A percentile compares a stretch with the other conserved stretches of the same genome.
phyloP scores from a whole-genome alignment of 2,113 vertebrate species.

The Hystrix brachyura region DNA sequence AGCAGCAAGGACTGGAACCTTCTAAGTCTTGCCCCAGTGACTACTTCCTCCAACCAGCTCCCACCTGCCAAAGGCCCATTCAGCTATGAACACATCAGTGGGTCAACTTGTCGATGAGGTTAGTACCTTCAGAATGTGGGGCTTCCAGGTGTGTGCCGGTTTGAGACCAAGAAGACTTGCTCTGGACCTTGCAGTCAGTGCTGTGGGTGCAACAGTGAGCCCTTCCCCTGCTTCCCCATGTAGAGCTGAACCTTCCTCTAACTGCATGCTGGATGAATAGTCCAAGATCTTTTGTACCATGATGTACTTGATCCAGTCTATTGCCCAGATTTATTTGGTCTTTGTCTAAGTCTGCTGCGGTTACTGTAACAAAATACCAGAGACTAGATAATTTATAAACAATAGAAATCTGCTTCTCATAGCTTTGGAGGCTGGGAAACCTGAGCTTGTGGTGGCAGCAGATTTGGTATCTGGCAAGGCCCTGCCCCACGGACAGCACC shows the following conservation, averaged over 20 bases:
- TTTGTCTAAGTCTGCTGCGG: background rate
- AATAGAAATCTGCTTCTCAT: background rate
- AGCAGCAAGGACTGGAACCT: background rate
- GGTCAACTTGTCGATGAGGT: background rate
- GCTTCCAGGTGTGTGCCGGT: too few relatives aligned
- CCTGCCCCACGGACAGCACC: too few relatives aligned
- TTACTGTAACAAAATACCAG: background rate
- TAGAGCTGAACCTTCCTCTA: background rate
- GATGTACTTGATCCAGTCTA: background rate
- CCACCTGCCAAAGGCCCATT: background rate
- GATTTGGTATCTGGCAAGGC: background rate
- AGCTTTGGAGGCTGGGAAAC: background rate
- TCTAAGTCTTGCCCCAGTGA: background rate
- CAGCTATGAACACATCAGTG: background rate
- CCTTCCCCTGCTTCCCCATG: fast-evolving
- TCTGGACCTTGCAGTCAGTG: background rate
- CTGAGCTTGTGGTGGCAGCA: background rate
- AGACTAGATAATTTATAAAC: background rate
- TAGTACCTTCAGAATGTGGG: background rate
- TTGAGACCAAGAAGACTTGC: background rate
- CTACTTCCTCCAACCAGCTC: background rate
- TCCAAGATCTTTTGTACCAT: background rate
- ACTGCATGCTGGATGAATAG: background rate
- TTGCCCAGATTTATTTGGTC: too few relatives aligned
- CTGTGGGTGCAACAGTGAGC: background rate